Percentiles rank a stretch among this genome's conserved stretches.
phyloP scores from a whole-genome alignment of 30 jellyfish, hydroid and myxozoan genomes.

The Turritopsis dohrnii region DNA sequence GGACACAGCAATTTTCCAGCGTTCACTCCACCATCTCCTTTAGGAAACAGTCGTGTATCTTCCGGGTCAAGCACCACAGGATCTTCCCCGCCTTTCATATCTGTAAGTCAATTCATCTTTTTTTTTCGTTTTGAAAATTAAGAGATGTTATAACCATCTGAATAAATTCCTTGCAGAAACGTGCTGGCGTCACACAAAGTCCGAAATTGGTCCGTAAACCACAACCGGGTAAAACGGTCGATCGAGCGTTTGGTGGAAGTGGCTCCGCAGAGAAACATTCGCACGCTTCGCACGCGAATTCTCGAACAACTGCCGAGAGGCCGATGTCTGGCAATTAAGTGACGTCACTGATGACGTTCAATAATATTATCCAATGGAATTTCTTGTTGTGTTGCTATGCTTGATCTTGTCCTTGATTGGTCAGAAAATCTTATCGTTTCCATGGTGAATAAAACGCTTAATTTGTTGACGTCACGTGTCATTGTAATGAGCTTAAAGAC shows the following conservation, averaged over 20 bases:
- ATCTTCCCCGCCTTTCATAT: constrained; percentile 64
- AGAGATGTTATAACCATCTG: background rate
- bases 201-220: constrained; percentile 19
- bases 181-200: constrained; percentile 1
- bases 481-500: too few species aligned
- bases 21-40: constrained; percentile 96
- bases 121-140: background rate
- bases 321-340: constrained; percentile 9
- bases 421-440: background rate
- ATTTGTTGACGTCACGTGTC: too few species aligned
- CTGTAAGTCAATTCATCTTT: constrained; percentile 24
- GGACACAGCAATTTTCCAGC: constrained; percentile 48
- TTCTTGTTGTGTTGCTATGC: background rate
- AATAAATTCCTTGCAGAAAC: background rate
- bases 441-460: background rate
- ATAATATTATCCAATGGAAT: background rate
- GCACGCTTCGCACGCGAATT: background rate
- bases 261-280: too few species aligned
- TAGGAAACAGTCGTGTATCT: constrained; percentile 63
- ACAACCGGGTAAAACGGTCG: background rate
- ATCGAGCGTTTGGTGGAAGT: constrained; percentile 2
- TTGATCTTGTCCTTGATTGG: background rate
- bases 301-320: background rate
- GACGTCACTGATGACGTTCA: background rate
- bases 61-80: constrained; percentile 62